Percentiles rank a stretch among this genome's conserved stretches.
Conservation (phyloP, 2,797 vertebrate genomes). For the Setipinna tenuifilis region DNA sequence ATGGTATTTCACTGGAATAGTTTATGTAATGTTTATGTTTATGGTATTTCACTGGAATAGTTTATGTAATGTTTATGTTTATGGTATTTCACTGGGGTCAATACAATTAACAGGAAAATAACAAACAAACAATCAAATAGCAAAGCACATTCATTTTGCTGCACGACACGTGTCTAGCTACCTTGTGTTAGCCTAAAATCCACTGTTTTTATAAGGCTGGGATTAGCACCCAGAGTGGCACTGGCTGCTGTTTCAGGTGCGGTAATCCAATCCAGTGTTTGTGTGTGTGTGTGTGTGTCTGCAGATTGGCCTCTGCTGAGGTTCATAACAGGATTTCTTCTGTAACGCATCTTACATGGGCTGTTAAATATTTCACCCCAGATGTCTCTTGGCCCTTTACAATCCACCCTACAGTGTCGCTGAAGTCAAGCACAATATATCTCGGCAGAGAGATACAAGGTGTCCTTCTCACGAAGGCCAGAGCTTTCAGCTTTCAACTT, state of each 20-base stretch:
- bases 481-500: background rate
- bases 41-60: background rate
- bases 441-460: background rate
- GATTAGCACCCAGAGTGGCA: slow-evolving; percentile 40
- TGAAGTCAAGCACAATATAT: background rate
- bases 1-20: background rate
- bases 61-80: too few relatives aligned
- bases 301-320: slow-evolving; percentile 31
- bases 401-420: background rate
- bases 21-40: too few relatives aligned
- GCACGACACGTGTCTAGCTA: background rate
- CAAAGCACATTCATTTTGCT: background rate
- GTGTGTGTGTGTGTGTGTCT: slow-evolving; percentile 9
- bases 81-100: too few relatives aligned
- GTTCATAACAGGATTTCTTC: slow-evolving; percentile 43
- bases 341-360: slow-evolving; percentile 32
- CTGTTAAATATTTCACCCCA: slow-evolving; percentile 7
- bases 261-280: slow-evolving; percentile 48
- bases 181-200: background rate
- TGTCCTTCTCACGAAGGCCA: background rate
- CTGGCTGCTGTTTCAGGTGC: slow-evolving; percentile 38
- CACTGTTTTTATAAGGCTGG: background rate
- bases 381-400: background rate
- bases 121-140: background rate
- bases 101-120: too few relatives aligned